phyloP scores from a whole-genome alignment of 2,888 invertebrate species.

The Amiota minor region DNA sequence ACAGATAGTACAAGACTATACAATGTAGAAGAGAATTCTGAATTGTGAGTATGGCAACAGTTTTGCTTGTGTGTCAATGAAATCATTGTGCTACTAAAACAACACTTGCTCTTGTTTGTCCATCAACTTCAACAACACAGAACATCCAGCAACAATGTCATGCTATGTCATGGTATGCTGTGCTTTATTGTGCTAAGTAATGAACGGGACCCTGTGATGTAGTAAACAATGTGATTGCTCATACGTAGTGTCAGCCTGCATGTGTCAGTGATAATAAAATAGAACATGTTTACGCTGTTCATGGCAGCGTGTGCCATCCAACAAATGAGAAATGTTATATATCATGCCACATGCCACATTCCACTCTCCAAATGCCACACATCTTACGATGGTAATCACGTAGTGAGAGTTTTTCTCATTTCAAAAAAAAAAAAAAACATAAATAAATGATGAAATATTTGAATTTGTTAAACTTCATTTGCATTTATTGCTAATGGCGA shows the following conservation, averaged over 20 bases:
- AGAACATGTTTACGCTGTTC: slow-evolving; percentile 27
- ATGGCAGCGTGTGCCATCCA: slow-evolving; percentile 23
- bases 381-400: too few species aligned
- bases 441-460: slow-evolving; percentile 46
- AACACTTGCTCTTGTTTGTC: slow-evolving; percentile 32
- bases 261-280: slow-evolving; percentile 25
- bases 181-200: too few species aligned
- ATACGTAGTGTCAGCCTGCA: slow-evolving; percentile 23
- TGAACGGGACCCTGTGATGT: too few species aligned
- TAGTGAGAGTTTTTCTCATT: too few species aligned
- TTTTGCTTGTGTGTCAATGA: neutral
- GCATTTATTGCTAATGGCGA: slow-evolving; percentile 41
- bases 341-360: too few species aligned
- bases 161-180: too few species aligned
- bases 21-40: neutral
- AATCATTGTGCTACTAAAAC: neutral
- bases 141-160: neutral
- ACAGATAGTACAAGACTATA: too few species aligned
- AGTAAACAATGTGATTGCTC: slow-evolving; percentile 39
- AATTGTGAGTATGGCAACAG: neutral
- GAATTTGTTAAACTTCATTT: slow-evolving; percentile 52
- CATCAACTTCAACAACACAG: neutral
- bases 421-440: too few species aligned
- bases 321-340: too few species aligned
- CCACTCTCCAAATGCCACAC: too few species aligned